Percentiles rank a stretch among this genome's conserved stretches.
These are phyloP conservation scores for Zingel zingel DNA, from an alignment of 2,113 vertebrate species.

Conservation along the genomic window DNA sequence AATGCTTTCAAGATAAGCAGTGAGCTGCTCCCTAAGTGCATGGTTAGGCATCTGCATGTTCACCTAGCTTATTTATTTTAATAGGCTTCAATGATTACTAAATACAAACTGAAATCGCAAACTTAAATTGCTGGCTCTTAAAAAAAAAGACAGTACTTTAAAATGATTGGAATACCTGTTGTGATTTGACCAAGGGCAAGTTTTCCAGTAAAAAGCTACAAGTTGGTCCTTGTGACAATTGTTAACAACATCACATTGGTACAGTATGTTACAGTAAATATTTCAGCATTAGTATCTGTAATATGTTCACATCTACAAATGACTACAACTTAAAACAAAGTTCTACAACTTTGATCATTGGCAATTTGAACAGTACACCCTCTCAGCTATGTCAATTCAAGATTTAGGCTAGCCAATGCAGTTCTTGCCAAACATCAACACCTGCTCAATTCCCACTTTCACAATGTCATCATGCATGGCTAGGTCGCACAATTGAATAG, in stretches of 20 bases:
- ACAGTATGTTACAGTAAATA: not conserved
- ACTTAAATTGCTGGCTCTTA: not conserved
- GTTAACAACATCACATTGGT: not conserved
- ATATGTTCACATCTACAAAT: not conserved
- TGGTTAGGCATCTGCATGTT: not conserved
- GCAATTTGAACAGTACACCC: not conserved
- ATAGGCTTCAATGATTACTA: not conserved
- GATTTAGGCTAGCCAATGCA: not conserved
- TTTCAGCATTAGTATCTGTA: not conserved
- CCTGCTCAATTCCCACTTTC: conserved; percentile 16
- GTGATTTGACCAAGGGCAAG: not conserved
- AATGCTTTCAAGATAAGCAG: conserved; percentile 7
- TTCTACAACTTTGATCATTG: not conserved
- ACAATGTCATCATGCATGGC: not conserved
- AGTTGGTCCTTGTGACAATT: not conserved
- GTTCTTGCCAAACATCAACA: conserved; percentile 43
- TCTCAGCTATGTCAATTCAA: conserved; percentile 14
- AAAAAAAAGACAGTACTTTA: not conserved
- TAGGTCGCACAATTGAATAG: conserved; percentile 5
- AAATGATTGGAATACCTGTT: not conserved
- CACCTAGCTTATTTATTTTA: conserved; percentile 1
- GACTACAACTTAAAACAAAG: not conserved
- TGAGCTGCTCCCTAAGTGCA: not conserved
- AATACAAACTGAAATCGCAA: not conserved
- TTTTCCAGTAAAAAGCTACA: not conserved